Percentiles rank a stretch among this genome's conserved stretches.
Conservation (phyloP, 2,888 invertebrate species). For the Erebia ligea region DNA sequence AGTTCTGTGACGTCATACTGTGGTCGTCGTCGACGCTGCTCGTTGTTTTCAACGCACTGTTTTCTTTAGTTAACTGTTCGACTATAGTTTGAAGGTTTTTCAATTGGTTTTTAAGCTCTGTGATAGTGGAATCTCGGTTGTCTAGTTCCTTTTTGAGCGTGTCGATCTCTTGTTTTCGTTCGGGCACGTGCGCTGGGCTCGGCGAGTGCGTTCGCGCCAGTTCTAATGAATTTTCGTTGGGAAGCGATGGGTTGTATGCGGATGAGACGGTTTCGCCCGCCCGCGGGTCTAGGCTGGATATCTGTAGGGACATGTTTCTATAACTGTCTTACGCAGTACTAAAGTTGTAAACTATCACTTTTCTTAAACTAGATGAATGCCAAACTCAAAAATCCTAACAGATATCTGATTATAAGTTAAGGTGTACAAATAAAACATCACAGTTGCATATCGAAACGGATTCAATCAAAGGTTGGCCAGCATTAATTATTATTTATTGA, state of each 20-base stretch:
- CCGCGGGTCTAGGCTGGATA: slow-evolving; percentile 59
- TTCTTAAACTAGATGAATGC: too few species aligned
- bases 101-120: slow-evolving; percentile 85
- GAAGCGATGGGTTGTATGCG: slow-evolving; percentile 68
- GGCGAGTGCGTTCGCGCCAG: slow-evolving; percentile 52
- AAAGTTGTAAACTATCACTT: too few species aligned
- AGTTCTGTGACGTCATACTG: slow-evolving; percentile 68
- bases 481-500: too few species aligned
- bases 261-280: slow-evolving; percentile 70
- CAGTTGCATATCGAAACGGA: too few species aligned
- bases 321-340: slow-evolving; percentile 45
- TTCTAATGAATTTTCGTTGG: slow-evolving; percentile 56
- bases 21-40: slow-evolving; percentile 75
- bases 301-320: slow-evolving; percentile 45
- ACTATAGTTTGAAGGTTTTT: slow-evolving; percentile 86
- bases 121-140: slow-evolving; percentile 86
- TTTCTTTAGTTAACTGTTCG: slow-evolving; percentile 90
- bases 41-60: slow-evolving; percentile 87
- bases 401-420: too few species aligned
- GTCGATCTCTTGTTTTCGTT: slow-evolving; percentile 60
- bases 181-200: slow-evolving; percentile 42
- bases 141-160: slow-evolving; percentile 81
- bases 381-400: too few species aligned
- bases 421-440: too few species aligned
- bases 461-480: too few species aligned